These are phyloP conservation scores for Drosophila gunungcola DNA, from an alignment of 1,140 invertebrate genomes.

Conservation along the genomic window DNA sequence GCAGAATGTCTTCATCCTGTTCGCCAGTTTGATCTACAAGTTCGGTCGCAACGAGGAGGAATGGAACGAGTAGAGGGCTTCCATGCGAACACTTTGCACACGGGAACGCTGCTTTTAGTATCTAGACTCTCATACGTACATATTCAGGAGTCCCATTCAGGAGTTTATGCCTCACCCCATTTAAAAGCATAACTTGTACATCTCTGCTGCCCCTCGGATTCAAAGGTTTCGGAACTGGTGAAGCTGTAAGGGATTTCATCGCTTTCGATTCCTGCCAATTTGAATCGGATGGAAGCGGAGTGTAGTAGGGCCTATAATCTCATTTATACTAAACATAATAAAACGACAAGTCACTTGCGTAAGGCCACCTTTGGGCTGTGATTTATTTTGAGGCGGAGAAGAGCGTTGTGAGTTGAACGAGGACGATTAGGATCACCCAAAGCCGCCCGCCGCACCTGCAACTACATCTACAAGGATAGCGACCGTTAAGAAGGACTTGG, in stretches of 20 bases:
- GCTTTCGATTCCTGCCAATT: conserved; percentile 1
- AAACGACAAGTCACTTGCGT: conserved; percentile 61
- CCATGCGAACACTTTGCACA: background rate
- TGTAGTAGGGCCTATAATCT: conserved; percentile 58
- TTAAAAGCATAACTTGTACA: conserved; percentile 13
- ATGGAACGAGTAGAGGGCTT: conserved; percentile 87
- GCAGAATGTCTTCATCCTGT: conserved; percentile 98
- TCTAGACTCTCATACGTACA: conserved; percentile 44
- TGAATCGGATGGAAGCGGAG: conserved; percentile 1
- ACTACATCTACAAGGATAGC: conserved; percentile 50
- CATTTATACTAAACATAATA: conserved; percentile 65
- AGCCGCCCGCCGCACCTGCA: background rate
- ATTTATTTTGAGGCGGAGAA: conserved; percentile 58
- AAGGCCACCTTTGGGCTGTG: conserved; percentile 36
- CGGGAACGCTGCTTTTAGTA: conserved; percentile 40
- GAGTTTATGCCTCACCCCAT: conserved; percentile 25
- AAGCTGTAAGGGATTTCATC: conserved; percentile 1
- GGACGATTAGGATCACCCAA: conserved; percentile 17
- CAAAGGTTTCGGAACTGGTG: background rate
- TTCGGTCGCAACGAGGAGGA: conserved; percentile 97
- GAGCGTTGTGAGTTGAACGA: conserved; percentile 21
- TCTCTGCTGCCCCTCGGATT: conserved; percentile 12
- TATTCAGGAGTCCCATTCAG: conserved; percentile 35
- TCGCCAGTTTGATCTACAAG: conserved; percentile 95
- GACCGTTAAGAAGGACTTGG: conserved; percentile 26